Evolutionary conservation across 2,797 vertebrate genomes (phyloP).

Genomic region (Acestrorhynchus altus): DNA sequence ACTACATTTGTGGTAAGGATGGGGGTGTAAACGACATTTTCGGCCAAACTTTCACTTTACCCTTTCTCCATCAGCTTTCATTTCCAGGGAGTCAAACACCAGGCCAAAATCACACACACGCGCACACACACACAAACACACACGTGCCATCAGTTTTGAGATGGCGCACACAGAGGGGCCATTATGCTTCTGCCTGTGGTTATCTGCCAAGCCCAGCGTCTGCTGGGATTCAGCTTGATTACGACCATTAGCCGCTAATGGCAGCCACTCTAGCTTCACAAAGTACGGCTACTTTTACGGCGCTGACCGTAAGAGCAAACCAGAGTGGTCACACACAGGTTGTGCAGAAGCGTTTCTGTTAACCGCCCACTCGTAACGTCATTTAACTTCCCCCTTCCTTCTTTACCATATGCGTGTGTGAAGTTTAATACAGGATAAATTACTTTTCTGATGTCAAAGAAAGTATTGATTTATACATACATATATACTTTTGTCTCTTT

Average conservation of each 20-base stretch:
- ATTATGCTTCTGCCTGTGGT: constrained; percentile 58
- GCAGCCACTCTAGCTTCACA: constrained; percentile 44
- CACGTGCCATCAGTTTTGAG: constrained; percentile 46
- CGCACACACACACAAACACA: constrained; percentile 8
- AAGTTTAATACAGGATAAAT: too few species aligned
- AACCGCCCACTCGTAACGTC: constrained; percentile 15
- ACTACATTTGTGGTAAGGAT: neutral
- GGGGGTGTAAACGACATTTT: neutral
- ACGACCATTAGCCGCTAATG: constrained; percentile 59
- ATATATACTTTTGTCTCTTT: too few species aligned
- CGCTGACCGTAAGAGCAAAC: constrained; percentile 41
- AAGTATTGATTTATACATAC: too few species aligned
- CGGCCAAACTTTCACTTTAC: neutral
- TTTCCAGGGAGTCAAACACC: constrained; percentile 14
- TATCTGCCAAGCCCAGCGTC: constrained; percentile 53
- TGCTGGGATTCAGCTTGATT: constrained; percentile 55
- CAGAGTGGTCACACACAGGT: constrained; percentile 11
- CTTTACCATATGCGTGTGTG: neutral
- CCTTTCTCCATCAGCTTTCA: constrained; percentile 13
- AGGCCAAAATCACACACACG: constrained; percentile 11
- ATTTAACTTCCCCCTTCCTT: constrained; percentile 27
- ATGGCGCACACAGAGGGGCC: constrained; percentile 51
- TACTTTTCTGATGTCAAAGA: too few species aligned
- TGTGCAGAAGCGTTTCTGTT: constrained; percentile 34
- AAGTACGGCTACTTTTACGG: constrained; percentile 40